Conservation (phyloP, 2,797 vertebrate species). For the Sternarchorhynchus goeldii region DNA sequence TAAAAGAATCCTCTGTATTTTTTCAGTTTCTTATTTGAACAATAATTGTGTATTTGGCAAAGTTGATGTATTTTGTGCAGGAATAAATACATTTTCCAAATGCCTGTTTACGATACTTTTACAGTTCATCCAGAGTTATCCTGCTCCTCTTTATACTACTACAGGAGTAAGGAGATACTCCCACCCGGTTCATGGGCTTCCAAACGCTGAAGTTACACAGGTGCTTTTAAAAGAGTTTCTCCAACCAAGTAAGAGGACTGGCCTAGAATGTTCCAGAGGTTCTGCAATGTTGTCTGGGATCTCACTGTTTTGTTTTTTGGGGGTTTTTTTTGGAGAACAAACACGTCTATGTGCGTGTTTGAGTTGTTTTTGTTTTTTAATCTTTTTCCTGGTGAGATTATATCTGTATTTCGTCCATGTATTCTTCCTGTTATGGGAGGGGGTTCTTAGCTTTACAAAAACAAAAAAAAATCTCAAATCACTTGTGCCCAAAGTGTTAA, state of each 20-base stretch:
- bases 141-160: no score
- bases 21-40: slow-evolving; percentile 1
- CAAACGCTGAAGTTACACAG: background rate
- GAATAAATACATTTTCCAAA: slow-evolving; percentile 41
- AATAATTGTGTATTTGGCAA: background rate
- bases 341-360: slow-evolving; percentile 12
- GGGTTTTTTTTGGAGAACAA: background rate
- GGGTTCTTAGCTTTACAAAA: background rate
- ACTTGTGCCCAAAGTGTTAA: background rate
- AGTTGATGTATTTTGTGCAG: background rate
- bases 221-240: background rate
- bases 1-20: background rate
- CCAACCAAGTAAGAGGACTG: background rate
- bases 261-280: background rate
- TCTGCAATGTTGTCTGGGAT: slow-evolving; percentile 2
- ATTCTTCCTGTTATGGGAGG: slow-evolving; percentile 19
- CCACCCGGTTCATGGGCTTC: background rate
- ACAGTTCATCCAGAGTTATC: background rate
- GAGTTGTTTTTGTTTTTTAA: background rate
- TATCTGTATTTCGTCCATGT: slow-evolving; percentile 14
- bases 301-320: background rate
- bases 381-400: slow-evolving; percentile 15
- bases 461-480: no score
- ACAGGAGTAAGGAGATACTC: no score
- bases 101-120: background rate